A percentile compares a stretch with the other conserved stretches of the same genome.
Evolutionary conservation across 2,113 vertebrate species (phyloP).

Genomic region (Antigone vipio): DNA sequence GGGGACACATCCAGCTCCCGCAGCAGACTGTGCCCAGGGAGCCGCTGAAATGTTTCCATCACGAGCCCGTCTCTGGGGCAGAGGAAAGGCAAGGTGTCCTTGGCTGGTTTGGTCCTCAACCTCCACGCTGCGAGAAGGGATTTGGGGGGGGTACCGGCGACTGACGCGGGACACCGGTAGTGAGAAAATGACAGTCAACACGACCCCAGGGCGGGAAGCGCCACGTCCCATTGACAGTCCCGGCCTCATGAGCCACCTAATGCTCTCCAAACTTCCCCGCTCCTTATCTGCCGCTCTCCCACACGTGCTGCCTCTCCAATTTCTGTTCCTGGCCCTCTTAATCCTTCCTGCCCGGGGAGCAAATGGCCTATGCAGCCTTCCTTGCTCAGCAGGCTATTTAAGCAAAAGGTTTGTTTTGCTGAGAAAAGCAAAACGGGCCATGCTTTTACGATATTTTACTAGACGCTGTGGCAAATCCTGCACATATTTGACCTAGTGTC

Average conservation of each 20-base stretch:
- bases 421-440: conserved; percentile 23
- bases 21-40: not conserved
- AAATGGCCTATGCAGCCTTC: conserved; percentile 24
- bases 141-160: not conserved
- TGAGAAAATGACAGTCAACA: not conserved
- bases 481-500: conserved; percentile 72
- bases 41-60: rapidly evolving
- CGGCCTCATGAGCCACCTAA: not conserved
- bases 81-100: not conserved
- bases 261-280: conserved; percentile 25
- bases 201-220: not conserved
- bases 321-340: conserved; percentile 50
- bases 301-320: not conserved
- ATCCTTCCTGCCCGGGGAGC: conserved; percentile 25
- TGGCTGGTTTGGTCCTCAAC: not conserved
- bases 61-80: not conserved
- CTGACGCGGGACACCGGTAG: not conserved
- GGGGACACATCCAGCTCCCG: not conserved
- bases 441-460: conserved; percentile 66
- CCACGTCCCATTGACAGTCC: not conserved
- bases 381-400: conserved; percentile 48
- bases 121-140: not conserved
- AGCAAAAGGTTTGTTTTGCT: conserved; percentile 61
- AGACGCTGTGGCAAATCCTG: conserved; percentile 65
- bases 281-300: not conserved